Evolutionary conservation across 2,888 invertebrate genomes (phyloP).

Genomic region (Microplitis deprimator): DNA sequence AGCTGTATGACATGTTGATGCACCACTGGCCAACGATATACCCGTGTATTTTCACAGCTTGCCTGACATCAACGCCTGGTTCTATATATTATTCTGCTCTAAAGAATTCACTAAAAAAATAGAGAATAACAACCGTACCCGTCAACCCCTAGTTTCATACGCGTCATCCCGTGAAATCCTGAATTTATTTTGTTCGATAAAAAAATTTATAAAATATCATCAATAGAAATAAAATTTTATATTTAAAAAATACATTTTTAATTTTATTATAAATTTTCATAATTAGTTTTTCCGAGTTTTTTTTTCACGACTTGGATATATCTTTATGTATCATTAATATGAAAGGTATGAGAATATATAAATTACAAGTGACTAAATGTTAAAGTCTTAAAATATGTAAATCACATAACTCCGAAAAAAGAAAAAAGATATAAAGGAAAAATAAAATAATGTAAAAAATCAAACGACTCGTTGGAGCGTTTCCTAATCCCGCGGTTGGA

Average conservation of each 20-base stretch:
- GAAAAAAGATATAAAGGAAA: constrained; percentile 18
- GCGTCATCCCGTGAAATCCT: constrained; percentile 63
- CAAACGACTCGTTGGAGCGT: constrained; percentile 33
- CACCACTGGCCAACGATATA: constrained; percentile 34
- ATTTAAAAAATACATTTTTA: not conserved
- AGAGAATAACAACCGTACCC: constrained; percentile 50
- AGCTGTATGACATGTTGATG: constrained; percentile 34
- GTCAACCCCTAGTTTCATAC: constrained; percentile 48
- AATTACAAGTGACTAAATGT: too few relatives aligned
- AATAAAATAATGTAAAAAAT: constrained; percentile 18
- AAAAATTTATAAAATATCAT: not conserved
- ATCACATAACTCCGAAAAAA: constrained; percentile 20
- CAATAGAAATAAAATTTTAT: too few relatives aligned
- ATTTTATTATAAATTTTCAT: too few relatives aligned
- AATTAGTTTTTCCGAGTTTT: too few relatives aligned
- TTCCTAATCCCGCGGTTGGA: constrained; percentile 39
- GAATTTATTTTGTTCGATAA: not conserved
- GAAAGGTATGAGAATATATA: too few relatives aligned
- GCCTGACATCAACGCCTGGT: constrained; percentile 30
- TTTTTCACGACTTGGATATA: too few relatives aligned
- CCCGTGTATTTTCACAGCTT: constrained; percentile 51
- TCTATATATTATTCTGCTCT: constrained; percentile 11
- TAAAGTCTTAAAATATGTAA: not conserved
- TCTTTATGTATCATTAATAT: too few relatives aligned
- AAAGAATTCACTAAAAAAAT: constrained; percentile 5